Percentiles rank a stretch among this genome's conserved stretches.
Conservation (phyloP, 2,888 invertebrate species). For the Andrena bucephala region DNA sequence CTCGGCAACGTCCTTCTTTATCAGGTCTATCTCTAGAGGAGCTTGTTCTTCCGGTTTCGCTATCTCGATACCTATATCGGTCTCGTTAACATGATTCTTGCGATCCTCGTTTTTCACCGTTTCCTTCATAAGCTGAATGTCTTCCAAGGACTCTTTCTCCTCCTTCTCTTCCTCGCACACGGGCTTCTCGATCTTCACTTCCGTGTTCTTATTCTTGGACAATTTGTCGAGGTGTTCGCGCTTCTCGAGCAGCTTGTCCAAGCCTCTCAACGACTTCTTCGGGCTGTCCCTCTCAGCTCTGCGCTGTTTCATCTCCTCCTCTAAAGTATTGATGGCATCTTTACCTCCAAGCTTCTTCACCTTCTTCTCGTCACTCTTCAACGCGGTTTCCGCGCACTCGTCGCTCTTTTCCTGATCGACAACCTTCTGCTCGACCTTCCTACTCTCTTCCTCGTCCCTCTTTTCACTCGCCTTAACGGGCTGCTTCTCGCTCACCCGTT, state of each 20-base stretch:
- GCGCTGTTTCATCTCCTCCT: slow-evolving; percentile 84
- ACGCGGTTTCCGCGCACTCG: slow-evolving; percentile 56
- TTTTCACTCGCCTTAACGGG: slow-evolving; percentile 82
- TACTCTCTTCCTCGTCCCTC: slow-evolving; percentile 74
- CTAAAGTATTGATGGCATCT: slow-evolving; percentile 79
- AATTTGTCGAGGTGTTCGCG: slow-evolving; percentile 85
- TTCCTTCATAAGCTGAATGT: slow-evolving; percentile 44
- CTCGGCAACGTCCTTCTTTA: slow-evolving; percentile 58
- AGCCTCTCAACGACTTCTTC: slow-evolving; percentile 87
- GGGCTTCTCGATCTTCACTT: slow-evolving; percentile 60
- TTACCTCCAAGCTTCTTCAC: slow-evolving; percentile 75
- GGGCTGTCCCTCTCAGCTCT: slow-evolving; percentile 86
- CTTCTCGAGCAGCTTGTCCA: slow-evolving; percentile 87
- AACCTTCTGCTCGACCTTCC: slow-evolving; percentile 60
- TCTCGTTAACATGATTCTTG: slow-evolving; percentile 73
- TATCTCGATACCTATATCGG: slow-evolving; percentile 43
- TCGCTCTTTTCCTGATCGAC: slow-evolving; percentile 38
- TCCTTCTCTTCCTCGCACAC: slow-evolving; percentile 57
- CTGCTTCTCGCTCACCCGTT: slow-evolving; percentile 62
- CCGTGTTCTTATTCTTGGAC: slow-evolving; percentile 76
- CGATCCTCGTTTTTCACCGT: slow-evolving; percentile 66
- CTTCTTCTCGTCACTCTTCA: slow-evolving; percentile 76
- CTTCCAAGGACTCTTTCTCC: slow-evolving; percentile 31
- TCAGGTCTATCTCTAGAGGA: slow-evolving; percentile 25
- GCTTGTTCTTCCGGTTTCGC: slow-evolving; percentile 46